phyloP scores from a whole-genome alignment of 2,888 invertebrate species.

The Rhopalosiphum nymphaeae region DNA sequence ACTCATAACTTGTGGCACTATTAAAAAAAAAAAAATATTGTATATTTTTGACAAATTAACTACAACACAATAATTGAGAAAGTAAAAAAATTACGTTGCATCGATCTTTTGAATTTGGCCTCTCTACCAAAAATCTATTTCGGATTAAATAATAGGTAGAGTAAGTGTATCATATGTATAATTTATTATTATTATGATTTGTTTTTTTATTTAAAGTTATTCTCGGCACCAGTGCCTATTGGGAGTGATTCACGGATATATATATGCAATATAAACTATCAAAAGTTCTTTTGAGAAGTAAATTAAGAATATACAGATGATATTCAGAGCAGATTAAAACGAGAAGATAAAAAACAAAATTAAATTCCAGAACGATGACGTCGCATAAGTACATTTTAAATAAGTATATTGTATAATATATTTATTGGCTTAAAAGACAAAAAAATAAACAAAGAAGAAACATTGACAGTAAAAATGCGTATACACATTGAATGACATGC shows the following conservation, averaged over 20 bases:
- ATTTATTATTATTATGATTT: background rate
- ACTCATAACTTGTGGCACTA: background rate
- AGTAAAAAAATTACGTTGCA: background rate
- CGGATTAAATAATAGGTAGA: background rate
- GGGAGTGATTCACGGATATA: background rate
- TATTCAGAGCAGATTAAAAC: background rate
- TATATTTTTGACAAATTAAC: background rate
- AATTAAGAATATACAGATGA: background rate
- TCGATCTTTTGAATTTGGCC: background rate
- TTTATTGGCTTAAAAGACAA: background rate
- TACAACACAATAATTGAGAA: background rate
- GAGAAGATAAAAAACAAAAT: background rate
- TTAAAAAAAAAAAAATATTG: no score
- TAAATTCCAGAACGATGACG: background rate
- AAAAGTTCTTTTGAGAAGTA: background rate
- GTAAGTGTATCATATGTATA: background rate
- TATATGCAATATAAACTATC: background rate
- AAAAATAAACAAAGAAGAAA: background rate
- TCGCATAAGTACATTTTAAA: background rate
- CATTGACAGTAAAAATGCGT: background rate
- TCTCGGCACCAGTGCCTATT: background rate
- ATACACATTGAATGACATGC: background rate
- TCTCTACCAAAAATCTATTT: background rate
- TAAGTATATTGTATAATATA: no score
- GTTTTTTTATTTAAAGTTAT: background rate